Evolutionary conservation across 1,140 invertebrate species (phyloP).

Genomic region (Phenacoccus solenopsis): DNA sequence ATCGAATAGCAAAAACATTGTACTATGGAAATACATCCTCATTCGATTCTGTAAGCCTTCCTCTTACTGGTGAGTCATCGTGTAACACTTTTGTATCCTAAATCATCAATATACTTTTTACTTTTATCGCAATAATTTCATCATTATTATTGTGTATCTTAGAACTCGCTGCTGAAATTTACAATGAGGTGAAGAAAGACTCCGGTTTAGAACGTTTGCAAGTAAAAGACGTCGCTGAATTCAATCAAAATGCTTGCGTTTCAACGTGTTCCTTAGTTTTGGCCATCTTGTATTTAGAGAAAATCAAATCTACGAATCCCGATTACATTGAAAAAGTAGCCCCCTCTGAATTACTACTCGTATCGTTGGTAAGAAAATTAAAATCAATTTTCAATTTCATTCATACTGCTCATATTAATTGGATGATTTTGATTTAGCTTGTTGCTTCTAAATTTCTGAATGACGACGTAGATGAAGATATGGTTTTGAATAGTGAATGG

Average conservation of each 20-base stretch:
- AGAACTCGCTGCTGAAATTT: slow-evolving; percentile 1
- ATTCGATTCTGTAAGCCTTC: not conserved
- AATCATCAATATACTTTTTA: too few relatives aligned
- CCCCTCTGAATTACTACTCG: slow-evolving; percentile 79
- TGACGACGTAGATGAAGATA: slow-evolving; percentile 80
- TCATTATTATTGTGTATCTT: not conserved
- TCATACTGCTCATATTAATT: not conserved
- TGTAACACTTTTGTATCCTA: too few relatives aligned
- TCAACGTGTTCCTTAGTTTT: slow-evolving; percentile 72
- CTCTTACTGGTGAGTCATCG: not conserved
- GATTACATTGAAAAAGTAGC: slow-evolving; percentile 66
- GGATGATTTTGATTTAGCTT: slow-evolving; percentile 48
- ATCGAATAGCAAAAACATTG: not conserved
- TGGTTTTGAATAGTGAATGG: slow-evolving; percentile 81
- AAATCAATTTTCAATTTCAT: slow-evolving; percentile 5
- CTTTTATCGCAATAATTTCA: not conserved
- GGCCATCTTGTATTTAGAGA: slow-evolving; percentile 75
- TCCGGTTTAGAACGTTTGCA: not conserved
- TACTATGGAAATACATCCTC: not conserved
- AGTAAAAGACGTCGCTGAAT: not conserved
- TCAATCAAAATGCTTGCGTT: slow-evolving; percentile 44
- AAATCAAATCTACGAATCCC: slow-evolving; percentile 63
- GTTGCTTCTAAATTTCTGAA: slow-evolving; percentile 89
- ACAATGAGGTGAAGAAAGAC: slow-evolving; percentile 7
- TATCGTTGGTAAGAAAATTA: slow-evolving; percentile 66